Percentiles rank a stretch among this genome's conserved stretches.
These are phyloP conservation scores for Cephalophus harveyi DNA, from an alignment of 2,113 vertebrate species.

Conservation along the genomic window DNA sequence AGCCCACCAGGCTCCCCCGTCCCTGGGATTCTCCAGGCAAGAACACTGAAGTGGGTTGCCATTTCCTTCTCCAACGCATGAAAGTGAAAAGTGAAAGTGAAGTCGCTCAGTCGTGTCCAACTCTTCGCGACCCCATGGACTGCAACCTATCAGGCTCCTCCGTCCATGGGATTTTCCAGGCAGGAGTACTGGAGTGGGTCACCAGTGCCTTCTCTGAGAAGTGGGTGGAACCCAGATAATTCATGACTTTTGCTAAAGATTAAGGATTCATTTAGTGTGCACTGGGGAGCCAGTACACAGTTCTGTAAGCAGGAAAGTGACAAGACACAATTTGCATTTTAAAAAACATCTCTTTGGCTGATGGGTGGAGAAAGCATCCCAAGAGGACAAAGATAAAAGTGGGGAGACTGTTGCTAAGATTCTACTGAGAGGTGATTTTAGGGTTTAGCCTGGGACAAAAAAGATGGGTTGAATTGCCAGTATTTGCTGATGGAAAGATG, in stretches of 20 bases:
- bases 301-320: neutral
- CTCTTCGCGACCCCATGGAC: too few species aligned
- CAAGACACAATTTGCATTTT: neutral
- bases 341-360: neutral
- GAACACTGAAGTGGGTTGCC: too few species aligned
- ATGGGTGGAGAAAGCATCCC: neutral
- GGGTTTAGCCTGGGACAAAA: neutral
- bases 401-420: neutral
- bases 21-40: too few species aligned
- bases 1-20: too few species aligned
- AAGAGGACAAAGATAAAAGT: neutral
- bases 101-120: fast-evolving
- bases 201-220: neutral
- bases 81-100: too few species aligned
- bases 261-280: neutral
- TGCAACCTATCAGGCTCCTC: too few species aligned
- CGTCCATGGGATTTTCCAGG: too few species aligned
- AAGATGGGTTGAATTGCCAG: neutral
- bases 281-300: neutral
- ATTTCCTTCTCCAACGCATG: too few species aligned
- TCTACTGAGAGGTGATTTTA: neutral
- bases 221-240: too few species aligned
- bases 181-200: too few species aligned
- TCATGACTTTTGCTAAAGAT: neutral
- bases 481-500: neutral